Base-by-base conservation (phyloP, 2,113 vertebrate genomes). In the Muscicapa adusta region DNA sequence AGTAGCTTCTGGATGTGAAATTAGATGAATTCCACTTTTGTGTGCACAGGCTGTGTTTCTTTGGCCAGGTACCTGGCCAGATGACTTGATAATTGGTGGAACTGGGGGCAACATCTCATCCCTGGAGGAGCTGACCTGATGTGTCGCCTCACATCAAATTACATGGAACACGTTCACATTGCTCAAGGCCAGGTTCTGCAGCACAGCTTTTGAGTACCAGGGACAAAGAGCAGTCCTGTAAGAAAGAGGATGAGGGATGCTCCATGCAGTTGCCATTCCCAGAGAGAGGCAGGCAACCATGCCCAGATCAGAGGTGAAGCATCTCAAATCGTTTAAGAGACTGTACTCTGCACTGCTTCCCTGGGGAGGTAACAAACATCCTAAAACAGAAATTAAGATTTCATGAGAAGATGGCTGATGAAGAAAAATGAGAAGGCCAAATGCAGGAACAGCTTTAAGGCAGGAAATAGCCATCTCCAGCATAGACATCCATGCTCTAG, bases 31-130 rank as follows among this genome's bases (percentile, higher is more conserved):
- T 67, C 5, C 26, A 18, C 26, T 40, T 56, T 22, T 40, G 8
- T 8, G 1, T 51, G 20, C 5, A 5, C 8, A 18, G 40, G 18
- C 24, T 51, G 9, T 62, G 7, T 48, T 23, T 53, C n/a, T 51
- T 38, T 42, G n/a, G 18, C 26, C 23, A 22, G 36, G 26, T 11
- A 24, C 24, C 25, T 20, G 36, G 14, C 40, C 24, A 10, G 1
- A 23, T 3, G 34, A 40, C 28, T 33, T 36, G 13, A 17, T 51
- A 10, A 8, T 2, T 43, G 40, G 14, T 43, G n/a, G 25, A 47
- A 9, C 10, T 3, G 10, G 14, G 9, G 24, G 7, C 11, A 74
- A 1, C 29, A 8, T 1, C 18, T 63, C 1, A 0, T 12, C 7
- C 33, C 13, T 29, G 31, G 65, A n/a, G 36, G 11, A 22, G 7